Evolutionary conservation across 2,113 vertebrate genomes (phyloP).

Genomic region (Cygnus atratus): DNA sequence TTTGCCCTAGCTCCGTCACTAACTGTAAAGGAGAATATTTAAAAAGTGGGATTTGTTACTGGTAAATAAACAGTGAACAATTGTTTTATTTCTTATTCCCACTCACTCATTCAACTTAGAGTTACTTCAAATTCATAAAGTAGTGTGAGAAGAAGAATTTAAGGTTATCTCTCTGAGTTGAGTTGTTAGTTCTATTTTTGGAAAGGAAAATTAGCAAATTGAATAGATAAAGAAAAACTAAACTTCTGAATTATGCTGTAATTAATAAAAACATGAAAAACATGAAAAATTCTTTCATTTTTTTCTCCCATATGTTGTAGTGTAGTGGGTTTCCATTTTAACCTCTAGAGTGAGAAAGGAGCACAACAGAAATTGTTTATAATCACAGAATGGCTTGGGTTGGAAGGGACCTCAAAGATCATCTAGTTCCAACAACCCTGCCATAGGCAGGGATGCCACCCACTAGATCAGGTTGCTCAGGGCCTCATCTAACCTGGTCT

Average conservation of each 20-base stretch:
- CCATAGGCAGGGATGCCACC: too few relatives aligned
- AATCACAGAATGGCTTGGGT: neutral
- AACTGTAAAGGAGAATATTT: neutral
- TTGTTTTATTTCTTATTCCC: neutral
- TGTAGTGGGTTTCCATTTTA: neutral
- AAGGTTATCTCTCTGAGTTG: neutral
- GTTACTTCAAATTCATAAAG: neutral
- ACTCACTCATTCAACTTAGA: neutral
- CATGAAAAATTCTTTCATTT: neutral
- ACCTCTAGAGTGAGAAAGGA: neutral
- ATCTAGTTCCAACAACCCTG: too few relatives aligned
- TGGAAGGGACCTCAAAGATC: too few relatives aligned
- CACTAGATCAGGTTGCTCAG: too few relatives aligned
- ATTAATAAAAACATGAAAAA: neutral
- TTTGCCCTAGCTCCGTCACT: constrained; percentile 5
- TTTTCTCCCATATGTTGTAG: neutral
- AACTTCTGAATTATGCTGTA: neutral
- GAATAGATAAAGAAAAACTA: neutral
- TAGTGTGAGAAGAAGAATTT: neutral
- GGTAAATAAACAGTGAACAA: neutral
- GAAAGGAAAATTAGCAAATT: neutral
- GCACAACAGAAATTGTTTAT: neutral
- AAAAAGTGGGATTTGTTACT: neutral
- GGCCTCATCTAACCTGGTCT: too few relatives aligned
- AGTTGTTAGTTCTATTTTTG: constrained; percentile 3